These are phyloP conservation scores for Platanista minor DNA, from an alignment of 2,113 vertebrate species.

Conservation along the genomic window DNA sequence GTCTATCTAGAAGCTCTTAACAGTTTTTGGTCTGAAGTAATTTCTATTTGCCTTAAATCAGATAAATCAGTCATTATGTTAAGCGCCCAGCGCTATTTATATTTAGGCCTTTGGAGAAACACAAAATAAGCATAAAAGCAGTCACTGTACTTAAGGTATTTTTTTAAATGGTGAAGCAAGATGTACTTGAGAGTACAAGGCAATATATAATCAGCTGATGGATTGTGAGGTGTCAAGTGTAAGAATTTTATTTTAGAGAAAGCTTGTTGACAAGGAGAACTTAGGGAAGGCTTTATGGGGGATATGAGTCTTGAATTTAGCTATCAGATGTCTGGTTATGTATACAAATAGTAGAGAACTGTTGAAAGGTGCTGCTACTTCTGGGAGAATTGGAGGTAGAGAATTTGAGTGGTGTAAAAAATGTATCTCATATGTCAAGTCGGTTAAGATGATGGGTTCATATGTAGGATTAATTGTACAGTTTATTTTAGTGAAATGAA, in stretches of 20 bases:
- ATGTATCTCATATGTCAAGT: neutral
- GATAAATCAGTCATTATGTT: neutral
- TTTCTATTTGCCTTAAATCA: neutral
- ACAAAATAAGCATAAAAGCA: neutral
- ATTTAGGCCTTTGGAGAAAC: neutral
- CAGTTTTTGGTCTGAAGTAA: neutral
- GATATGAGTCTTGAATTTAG: neutral
- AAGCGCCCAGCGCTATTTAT: neutral
- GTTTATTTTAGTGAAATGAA: neutral
- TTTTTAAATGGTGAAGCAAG: neutral
- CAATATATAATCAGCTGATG: neutral
- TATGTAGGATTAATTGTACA: neutral
- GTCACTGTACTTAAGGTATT: neutral
- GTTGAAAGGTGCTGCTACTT: neutral
- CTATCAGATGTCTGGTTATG: neutral
- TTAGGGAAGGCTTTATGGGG: neutral
- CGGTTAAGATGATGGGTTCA: neutral
- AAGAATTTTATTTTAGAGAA: slow-evolving; percentile 20
- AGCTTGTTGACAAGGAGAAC: neutral
- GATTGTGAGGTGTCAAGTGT: neutral
- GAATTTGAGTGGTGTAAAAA: neutral
- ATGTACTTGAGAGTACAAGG: neutral
- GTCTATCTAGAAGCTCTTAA: neutral
- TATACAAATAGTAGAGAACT: neutral
- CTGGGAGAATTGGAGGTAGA: neutral